Percentiles rank a stretch among this genome's conserved stretches.
These are phyloP conservation scores for Motacilla tschutschensis DNA, from an alignment of 2,113 vertebrate species.

Conservation along the genomic window DNA sequence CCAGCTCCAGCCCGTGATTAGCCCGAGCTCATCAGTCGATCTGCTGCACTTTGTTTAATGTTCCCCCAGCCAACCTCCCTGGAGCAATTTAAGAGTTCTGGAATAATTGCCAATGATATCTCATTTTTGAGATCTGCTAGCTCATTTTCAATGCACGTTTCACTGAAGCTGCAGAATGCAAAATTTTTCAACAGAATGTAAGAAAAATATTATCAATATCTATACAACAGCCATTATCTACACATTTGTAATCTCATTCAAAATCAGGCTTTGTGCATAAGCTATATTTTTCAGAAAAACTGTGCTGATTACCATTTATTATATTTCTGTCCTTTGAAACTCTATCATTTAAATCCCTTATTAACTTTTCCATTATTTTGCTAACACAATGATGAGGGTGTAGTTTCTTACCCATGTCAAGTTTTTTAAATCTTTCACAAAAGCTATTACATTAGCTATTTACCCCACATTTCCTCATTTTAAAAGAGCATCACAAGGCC, in stretches of 20 bases:
- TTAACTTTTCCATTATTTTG: constrained; percentile 23
- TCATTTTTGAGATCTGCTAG: constrained; percentile 14
- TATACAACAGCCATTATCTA: background rate
- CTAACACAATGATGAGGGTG: background rate
- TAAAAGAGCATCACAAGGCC: background rate
- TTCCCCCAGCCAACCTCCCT: background rate
- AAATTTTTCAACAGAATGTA: background rate
- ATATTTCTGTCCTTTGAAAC: background rate
- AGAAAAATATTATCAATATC: constrained; percentile 11
- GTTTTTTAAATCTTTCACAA: background rate
- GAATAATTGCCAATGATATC: constrained; percentile 11
- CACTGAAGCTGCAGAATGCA: background rate
- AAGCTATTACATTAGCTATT: background rate
- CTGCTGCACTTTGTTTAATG: background rate
- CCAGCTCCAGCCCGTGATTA: background rate
- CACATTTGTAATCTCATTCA: background rate
- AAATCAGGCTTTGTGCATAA: constrained; percentile 4
- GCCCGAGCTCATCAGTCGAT: background rate
- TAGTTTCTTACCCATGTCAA: background rate
- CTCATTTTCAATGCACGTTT: background rate
- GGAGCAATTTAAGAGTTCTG: background rate
- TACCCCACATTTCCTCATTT: background rate
- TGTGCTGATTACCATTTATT: background rate
- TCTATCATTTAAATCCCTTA: background rate
- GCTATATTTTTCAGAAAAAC: background rate